A percentile compares a stretch with the other conserved stretches of the same genome.
phyloP scores from a whole-genome alignment of 2,888 invertebrate species.

The Drosophila putrida region DNA sequence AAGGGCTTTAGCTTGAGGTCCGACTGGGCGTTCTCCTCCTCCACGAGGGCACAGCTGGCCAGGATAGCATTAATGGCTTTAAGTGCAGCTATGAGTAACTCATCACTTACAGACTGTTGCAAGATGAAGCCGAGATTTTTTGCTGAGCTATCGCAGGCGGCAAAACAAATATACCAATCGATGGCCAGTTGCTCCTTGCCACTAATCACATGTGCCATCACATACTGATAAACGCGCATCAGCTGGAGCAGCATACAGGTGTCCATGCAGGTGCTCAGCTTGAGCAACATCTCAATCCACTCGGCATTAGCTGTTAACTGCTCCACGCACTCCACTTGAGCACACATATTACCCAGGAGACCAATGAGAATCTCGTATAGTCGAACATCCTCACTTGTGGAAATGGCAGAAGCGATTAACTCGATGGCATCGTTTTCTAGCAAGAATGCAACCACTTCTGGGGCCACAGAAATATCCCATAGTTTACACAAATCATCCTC shows the following conservation, averaged over 20 bases:
- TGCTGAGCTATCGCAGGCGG: slow-evolving; percentile 86
- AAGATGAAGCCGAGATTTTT: slow-evolving; percentile 90
- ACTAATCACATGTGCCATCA: slow-evolving; percentile 86
- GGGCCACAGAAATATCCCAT: slow-evolving; percentile 94
- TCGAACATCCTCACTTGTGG: slow-evolving; percentile 88
- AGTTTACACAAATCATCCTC: slow-evolving; percentile 91
- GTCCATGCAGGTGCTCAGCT: slow-evolving; percentile 88
- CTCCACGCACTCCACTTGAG: slow-evolving; percentile 88
- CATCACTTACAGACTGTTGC: slow-evolving; percentile 90
- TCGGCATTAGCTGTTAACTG: slow-evolving; percentile 87
- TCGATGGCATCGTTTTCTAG: slow-evolving; percentile 89
- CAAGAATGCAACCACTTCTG: slow-evolving; percentile 90
- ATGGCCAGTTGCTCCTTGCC: slow-evolving; percentile 83
- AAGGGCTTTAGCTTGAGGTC: slow-evolving; percentile 63
- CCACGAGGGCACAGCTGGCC: slow-evolving; percentile 84
- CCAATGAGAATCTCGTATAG: slow-evolving; percentile 93
- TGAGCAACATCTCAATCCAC: slow-evolving; percentile 87
- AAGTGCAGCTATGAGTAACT: slow-evolving; percentile 87
- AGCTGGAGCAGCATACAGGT: slow-evolving; percentile 90
- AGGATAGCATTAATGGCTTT: slow-evolving; percentile 88
- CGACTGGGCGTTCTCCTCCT: slow-evolving; percentile 64
- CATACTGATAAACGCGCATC: slow-evolving; percentile 88
- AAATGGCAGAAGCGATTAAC: slow-evolving; percentile 86
- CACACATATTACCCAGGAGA: slow-evolving; percentile 93
- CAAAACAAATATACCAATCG: slow-evolving; percentile 86